Conservation (phyloP, 2,888 invertebrate genomes). For the Pharmacophagus antenor region DNA sequence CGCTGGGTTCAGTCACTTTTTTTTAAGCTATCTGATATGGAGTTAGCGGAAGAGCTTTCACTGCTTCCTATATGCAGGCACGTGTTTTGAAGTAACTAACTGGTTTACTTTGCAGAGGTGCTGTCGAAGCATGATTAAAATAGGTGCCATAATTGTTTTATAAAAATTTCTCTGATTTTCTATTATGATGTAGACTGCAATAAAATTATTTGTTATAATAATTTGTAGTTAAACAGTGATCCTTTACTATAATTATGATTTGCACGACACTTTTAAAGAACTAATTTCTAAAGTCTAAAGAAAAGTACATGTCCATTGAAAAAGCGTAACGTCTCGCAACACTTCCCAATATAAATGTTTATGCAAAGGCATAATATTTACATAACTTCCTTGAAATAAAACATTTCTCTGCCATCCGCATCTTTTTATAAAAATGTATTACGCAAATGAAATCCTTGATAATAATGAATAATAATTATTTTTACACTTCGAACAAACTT, state of each 20-base stretch:
- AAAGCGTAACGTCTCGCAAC: conserved; percentile 62
- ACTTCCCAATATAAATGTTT: conserved; percentile 58
- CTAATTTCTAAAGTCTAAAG: conserved; percentile 46
- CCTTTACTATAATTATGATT: background rate
- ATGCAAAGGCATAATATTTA: conserved; percentile 58
- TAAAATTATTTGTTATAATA: background rate
- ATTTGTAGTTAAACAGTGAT: background rate
- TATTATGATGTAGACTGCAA: background rate
- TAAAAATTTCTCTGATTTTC: background rate
- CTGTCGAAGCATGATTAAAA: background rate
- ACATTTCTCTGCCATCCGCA: conserved; percentile 46
- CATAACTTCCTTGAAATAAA: conserved; percentile 57
- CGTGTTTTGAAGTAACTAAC: conserved; percentile 11
- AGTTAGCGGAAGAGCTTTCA: conserved; percentile 37
- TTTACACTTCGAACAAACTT: too few species aligned
- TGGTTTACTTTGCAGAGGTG: conserved; percentile 6
- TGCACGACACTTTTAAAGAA: background rate
- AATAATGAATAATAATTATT: background rate
- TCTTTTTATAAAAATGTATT: conserved; percentile 34
- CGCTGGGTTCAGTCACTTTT: conserved; percentile 33
- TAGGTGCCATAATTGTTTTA: conserved; percentile 9
- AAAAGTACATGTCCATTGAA: conserved; percentile 61
- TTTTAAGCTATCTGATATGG: conserved; percentile 37
- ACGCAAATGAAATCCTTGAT: background rate
- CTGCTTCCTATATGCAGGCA: conserved; percentile 14